Percentiles rank a stretch among this genome's conserved stretches.
These are phyloP conservation scores for Schmidtea mediterranea DNA, from an alignment of 1,140 invertebrate species.

Conservation along the genomic window DNA sequence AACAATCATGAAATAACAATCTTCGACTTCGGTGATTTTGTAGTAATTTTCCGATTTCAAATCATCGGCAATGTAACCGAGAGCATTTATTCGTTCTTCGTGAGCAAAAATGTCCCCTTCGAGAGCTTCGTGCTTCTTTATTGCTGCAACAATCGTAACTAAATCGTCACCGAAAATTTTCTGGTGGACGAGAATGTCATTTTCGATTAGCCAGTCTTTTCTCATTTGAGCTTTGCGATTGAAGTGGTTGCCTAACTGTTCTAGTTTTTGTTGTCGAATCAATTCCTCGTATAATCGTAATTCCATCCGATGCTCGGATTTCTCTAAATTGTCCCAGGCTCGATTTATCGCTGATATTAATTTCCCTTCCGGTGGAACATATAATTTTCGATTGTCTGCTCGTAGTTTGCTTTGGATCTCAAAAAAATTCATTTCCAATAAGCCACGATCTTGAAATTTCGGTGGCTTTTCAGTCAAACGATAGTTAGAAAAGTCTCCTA, in stretches of 20 bases:
- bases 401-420: conserved; percentile 61
- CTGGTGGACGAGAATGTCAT: conserved; percentile 72
- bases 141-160: conserved; percentile 82
- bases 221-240: conserved; percentile 95
- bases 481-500: conserved; percentile 74
- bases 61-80: conserved; percentile 81
- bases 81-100: conserved; percentile 89
- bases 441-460: conserved; percentile 53
- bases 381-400: conserved; percentile 74
- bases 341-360: conserved; percentile 99
- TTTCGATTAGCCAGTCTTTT: conserved; percentile 93
- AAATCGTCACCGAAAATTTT: conserved; percentile 96
- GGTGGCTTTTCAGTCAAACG: not conserved
- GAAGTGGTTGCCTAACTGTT: conserved; percentile 83
- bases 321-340: conserved; percentile 86
- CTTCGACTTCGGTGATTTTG: conserved; percentile 54
- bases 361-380: conserved; percentile 77
- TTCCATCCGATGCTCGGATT: conserved; percentile 88
- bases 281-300: conserved; percentile 38
- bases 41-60: conserved; percentile 88
- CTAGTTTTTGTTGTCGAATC: conserved; percentile 70
- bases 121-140: conserved; percentile 97
- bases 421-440: conserved; percentile 81
- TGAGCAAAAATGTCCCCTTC: conserved; percentile 98
- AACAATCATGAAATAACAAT: not conserved